Evolutionary conservation across 2,797 vertebrate species (phyloP), one percentile per base, ranked within the genome.

Genomic region (Cirrhinus mrigala): DNA sequence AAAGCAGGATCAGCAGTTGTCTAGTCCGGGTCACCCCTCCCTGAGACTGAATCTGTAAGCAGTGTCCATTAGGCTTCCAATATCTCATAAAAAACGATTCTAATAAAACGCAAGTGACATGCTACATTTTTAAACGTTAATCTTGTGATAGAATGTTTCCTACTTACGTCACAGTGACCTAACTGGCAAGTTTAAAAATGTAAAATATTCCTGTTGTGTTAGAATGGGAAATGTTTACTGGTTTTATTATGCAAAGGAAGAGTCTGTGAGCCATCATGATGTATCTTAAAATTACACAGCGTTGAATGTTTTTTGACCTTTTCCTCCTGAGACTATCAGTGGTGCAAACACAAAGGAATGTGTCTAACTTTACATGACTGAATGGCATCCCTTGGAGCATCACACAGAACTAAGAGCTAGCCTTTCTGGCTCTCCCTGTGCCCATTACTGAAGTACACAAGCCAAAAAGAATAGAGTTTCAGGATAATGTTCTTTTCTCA

Each of bases 371-470:
- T 80, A 85, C 85, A 80, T 54, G 76, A 89, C 78, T 77, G 85
- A 85, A 87, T 88, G 81, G 85, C 89, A 89, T 89, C 89, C 58
- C 83, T 88, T 83, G 80, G 83, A 87, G 71, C 83, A 83, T 87
- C 85, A 85, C 81, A 88, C 46, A 81, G 69, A 88, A 88, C 80
- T 81, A 22, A 84, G 81, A 85, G 64, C 75, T 79, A 74, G 82
- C 79, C 79, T 85, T 78, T 85, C 79, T 71, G 82, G 64, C 80
- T 86, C 80, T 86, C 56, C 56, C 84, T 73, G 66, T 88, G 85
- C 77, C 83, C 85, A n/a, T 83, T 85, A 77, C 70, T 88, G 87
- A 80, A 78, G 70, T 77, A 85, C 50, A 14, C 62, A 76, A 66
- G 83, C 83, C 86, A 89, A 80, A 81, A 15, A 69, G 89, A 71